Base-by-base conservation (phyloP, 2,888 invertebrate genomes). In the Tortrix viridana region DNA sequence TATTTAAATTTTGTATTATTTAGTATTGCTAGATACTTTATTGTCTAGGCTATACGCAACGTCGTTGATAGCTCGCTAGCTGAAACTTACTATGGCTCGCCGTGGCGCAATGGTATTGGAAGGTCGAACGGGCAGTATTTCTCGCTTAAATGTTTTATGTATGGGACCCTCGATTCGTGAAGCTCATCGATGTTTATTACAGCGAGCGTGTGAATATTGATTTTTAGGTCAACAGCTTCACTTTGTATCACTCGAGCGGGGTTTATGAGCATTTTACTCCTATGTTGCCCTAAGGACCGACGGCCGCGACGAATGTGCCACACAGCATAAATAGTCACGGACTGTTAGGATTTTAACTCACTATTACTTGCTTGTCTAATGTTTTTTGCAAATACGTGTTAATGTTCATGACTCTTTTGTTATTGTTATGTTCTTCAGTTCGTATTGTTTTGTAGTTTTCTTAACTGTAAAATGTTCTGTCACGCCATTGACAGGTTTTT, bases 191-290 rank as follows among this genome's bases (percentile, higher is more conserved):
- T 67, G 79, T 88, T 89, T 89, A 88, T 87, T 85, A 78, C 85
- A 79, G 75, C 75, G 72, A 69, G 80, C 79, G 77, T 81, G 84
- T 88, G 89, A 89, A 90, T 90, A 89, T 85, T 89, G 85, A 89
- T 89, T 89, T 91, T 86, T 89, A 76, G 89, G 90, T 89, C 88
- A 90, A 85, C 82, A 82, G 78, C 85, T 83, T 83, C 81, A 81
- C 79, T 78, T 82, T 83, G 81, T 81, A 76, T 76, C 70, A 75
- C 77, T 79, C 77, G 76, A 74, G 76, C 75, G 73, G 66, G 73
- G 66, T 63, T 67, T 66, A 74, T 72, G 71, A 68, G 71, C 69
- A 71, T 79, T 78, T 79, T 76, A 77, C 79, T 80, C 80, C 81
- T 81, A 79, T 74, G n/a, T n/a, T n/a, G 72, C 67, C 69, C 70